phyloP scores from a whole-genome alignment of 2,888 invertebrate species.

The Caradrina kadenii region DNA sequence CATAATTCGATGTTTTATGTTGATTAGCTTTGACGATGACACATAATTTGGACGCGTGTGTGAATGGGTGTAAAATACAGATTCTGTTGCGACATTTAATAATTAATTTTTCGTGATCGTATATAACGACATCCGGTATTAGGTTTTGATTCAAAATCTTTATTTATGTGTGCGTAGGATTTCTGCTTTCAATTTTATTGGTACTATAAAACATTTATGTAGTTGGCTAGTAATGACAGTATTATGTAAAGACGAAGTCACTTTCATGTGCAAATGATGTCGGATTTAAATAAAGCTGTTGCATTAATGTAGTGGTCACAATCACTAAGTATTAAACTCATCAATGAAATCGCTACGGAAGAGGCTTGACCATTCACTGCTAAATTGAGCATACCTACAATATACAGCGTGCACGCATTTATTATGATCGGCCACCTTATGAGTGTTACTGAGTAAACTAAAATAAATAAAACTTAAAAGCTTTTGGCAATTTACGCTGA shows the following conservation, averaged over 20 bases:
- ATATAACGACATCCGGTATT: slow-evolving; percentile 73
- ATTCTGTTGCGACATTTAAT: slow-evolving; percentile 64
- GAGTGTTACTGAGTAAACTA: slow-evolving; percentile 36
- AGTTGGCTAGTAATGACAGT: slow-evolving; percentile 62
- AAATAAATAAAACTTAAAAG: slow-evolving; percentile 67
- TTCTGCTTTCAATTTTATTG: slow-evolving; percentile 75
- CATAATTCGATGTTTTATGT: slow-evolving; percentile 69
- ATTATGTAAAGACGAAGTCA: slow-evolving; percentile 65
- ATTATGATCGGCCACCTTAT: slow-evolving; percentile 17
- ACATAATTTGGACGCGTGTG: slow-evolving; percentile 64
- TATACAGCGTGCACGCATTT: slow-evolving; percentile 3
- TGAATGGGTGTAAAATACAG: slow-evolving; percentile 66
- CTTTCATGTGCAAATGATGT: slow-evolving; percentile 69
- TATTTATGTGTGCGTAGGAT: slow-evolving; percentile 70
- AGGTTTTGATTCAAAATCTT: slow-evolving; percentile 62
- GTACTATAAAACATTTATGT: slow-evolving; percentile 68
- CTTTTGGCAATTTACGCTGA: slow-evolving; percentile 65
- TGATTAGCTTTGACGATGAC: slow-evolving; percentile 69
- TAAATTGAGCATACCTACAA: slow-evolving; percentile 25
- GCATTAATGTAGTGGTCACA: slow-evolving; percentile 53
- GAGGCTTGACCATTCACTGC: slow-evolving; percentile 42
- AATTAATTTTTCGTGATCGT: slow-evolving; percentile 69
- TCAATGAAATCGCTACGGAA: slow-evolving; percentile 56
- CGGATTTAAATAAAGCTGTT: slow-evolving; percentile 60
- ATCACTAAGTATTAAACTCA: slow-evolving; percentile 47